Percentiles rank a stretch among this genome's conserved stretches.
Conservation (phyloP, 1,140 invertebrate genomes). For the Rhizoglyphus robini region DNA sequence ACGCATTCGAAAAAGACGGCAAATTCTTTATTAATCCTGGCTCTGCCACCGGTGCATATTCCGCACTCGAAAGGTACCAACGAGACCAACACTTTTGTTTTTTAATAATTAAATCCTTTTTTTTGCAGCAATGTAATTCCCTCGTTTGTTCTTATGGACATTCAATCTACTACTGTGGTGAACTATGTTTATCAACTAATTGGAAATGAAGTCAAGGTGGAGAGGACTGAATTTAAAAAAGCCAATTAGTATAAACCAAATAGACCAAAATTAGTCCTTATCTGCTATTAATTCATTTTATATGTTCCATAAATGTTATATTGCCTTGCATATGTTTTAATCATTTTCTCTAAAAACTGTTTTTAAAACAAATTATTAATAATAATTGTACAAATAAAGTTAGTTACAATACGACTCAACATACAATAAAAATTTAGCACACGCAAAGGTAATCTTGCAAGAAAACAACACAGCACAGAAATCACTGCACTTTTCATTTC, state of each 20-base stretch:
- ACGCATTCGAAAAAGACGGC: constrained; percentile 95
- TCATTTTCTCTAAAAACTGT: background rate
- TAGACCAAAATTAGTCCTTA: too few species aligned
- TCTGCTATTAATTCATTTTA: too few species aligned
- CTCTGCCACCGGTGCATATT: constrained; percentile 94
- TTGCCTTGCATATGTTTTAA: constrained; percentile 7
- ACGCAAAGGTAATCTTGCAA: background rate
- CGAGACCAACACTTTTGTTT: background rate
- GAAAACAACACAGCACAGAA: background rate
- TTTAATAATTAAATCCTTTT: constrained; percentile 2
- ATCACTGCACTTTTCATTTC: background rate
- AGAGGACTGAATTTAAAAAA: constrained; percentile 94
- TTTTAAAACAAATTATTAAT: constrained; percentile 11
- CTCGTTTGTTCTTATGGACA: constrained; percentile 97
- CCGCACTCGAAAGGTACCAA: constrained; percentile 74
- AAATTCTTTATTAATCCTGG: constrained; percentile 99
- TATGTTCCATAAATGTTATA: background rate
- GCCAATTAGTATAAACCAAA: too few species aligned
- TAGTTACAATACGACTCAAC: background rate
- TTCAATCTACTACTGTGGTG: constrained; percentile 91
- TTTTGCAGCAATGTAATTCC: constrained; percentile 62
- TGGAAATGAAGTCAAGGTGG: constrained; percentile 95
- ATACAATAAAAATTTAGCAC: background rate
- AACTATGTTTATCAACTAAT: constrained; percentile 97
- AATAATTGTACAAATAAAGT: constrained; percentile 11